Evolutionary conservation across 2,888 invertebrate species (phyloP).

Genomic region (Geophilus truncorum): DNA sequence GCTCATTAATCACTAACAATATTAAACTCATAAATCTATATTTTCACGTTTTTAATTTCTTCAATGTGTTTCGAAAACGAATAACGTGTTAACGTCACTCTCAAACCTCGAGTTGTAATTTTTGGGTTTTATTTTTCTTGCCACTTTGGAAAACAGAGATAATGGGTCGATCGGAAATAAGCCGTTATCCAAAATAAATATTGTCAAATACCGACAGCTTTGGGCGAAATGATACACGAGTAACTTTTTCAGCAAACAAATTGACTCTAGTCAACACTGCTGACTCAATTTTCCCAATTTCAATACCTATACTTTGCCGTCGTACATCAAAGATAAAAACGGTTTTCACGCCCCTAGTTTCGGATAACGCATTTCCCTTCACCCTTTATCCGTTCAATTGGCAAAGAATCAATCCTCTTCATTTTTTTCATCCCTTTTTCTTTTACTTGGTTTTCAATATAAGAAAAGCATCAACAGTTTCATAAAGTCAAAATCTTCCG

Average conservation of each 20-base stretch:
- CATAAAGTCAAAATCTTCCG: not conserved
- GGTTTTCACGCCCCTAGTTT: not conserved
- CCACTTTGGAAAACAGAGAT: too few relatives aligned
- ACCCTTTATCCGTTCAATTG: not conserved
- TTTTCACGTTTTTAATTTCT: too few relatives aligned
- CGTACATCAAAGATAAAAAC: not conserved
- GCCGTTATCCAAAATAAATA: not conserved
- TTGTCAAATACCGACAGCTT: not conserved
- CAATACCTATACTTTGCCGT: not conserved
- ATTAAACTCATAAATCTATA: too few relatives aligned
- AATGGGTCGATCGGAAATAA: too few relatives aligned
- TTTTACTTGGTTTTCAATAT: not conserved
- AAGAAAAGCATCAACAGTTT: not conserved
- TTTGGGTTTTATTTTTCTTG: not conserved
- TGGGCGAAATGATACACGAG: not conserved
- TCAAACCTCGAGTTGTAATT: too few relatives aligned
- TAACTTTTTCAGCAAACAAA: not conserved
- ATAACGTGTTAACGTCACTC: too few relatives aligned
- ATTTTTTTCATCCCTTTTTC: not conserved
- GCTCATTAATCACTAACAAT: too few relatives aligned
- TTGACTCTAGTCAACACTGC: not conserved
- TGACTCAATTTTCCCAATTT: not conserved
- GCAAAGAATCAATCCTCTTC: not conserved
- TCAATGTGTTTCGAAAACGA: too few relatives aligned
- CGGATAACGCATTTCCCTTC: not conserved